These are phyloP conservation scores for Natrix natrix DNA, from an alignment of 2,797 vertebrate genomes.

Conservation along the genomic window DNA sequence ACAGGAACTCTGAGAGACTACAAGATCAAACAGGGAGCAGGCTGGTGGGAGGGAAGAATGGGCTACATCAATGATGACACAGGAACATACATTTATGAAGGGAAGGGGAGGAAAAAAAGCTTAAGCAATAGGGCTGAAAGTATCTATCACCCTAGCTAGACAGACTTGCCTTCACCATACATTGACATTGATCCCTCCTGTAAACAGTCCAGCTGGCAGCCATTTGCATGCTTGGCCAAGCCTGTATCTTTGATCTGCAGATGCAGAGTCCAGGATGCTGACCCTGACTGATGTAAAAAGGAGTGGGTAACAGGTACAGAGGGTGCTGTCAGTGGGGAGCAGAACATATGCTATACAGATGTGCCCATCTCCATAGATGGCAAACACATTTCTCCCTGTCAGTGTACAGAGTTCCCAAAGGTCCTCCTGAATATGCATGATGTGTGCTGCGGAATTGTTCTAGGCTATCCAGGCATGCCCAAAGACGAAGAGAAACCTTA, in stretches of 20 bases:
- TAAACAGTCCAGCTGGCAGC: constrained; percentile 61
- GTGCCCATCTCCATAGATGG: background rate
- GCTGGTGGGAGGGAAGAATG: background rate
- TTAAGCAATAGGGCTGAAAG: background rate
- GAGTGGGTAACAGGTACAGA: constrained; percentile 61
- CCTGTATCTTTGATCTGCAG: constrained; percentile 60
- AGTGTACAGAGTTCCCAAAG: background rate
- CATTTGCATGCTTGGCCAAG: constrained; percentile 53
- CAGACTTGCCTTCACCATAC: constrained; percentile 54
- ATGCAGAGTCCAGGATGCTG: constrained; percentile 53
- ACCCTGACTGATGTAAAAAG: constrained; percentile 41
- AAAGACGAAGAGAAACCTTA: background rate
- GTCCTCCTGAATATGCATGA: constrained; percentile 22
- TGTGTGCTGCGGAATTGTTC: background rate
- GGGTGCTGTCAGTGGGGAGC: background rate
- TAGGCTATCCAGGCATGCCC: background rate
- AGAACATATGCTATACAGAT: constrained; percentile 59
- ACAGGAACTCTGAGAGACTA: background rate
- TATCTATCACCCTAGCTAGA: constrained; percentile 41
- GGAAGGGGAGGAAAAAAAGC: fast-evolving
- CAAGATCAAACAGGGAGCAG: background rate
- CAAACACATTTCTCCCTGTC: constrained; percentile 8
- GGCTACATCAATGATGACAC: background rate
- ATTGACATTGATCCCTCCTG: constrained; percentile 37
- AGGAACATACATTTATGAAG: background rate